Conservation (phyloP, 2,888 invertebrate genomes). For the Timandra comae region DNA sequence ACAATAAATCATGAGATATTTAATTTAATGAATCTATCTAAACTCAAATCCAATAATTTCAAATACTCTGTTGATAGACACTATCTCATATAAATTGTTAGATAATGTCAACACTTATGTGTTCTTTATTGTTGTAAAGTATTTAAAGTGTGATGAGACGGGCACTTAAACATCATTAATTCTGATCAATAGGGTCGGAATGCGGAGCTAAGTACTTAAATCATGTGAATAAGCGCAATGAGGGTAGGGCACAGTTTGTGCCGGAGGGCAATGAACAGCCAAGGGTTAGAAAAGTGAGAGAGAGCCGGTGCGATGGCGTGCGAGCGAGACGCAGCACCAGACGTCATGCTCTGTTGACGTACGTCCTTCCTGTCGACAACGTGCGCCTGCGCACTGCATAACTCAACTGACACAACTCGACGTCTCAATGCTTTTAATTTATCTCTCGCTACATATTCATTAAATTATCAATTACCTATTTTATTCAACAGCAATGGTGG, state of each 20-base stretch:
- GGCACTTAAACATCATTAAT: constrained; percentile 2
- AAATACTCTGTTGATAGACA: too few species aligned
- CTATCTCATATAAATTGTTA: too few species aligned
- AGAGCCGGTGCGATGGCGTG: constrained; percentile 28
- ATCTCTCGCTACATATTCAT: constrained; percentile 8
- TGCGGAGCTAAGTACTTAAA: constrained; percentile 19
- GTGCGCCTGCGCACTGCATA: constrained; percentile 34
- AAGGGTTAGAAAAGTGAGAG: constrained; percentile 33
- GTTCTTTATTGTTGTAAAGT: too few species aligned
- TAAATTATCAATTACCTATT: not conserved
- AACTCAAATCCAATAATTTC: too few species aligned
- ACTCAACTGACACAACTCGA: constrained; percentile 26
- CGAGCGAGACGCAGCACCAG: constrained; percentile 36
- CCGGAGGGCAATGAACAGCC: constrained; percentile 49
- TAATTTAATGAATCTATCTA: too few species aligned
- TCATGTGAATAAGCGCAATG: constrained; percentile 36
- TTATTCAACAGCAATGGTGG: too few species aligned
- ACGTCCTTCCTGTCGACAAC: constrained; percentile 46
- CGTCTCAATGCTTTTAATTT: constrained; percentile 30
- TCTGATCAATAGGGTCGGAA: constrained; percentile 14
- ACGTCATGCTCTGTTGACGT: constrained; percentile 65
- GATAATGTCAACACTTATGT: too few species aligned
- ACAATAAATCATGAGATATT: too few species aligned
- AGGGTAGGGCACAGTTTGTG: constrained; percentile 38
- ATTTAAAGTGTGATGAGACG: not conserved